Evolutionary conservation across 2,113 vertebrate species (phyloP).

Genomic region (Cheilinus undulatus): DNA sequence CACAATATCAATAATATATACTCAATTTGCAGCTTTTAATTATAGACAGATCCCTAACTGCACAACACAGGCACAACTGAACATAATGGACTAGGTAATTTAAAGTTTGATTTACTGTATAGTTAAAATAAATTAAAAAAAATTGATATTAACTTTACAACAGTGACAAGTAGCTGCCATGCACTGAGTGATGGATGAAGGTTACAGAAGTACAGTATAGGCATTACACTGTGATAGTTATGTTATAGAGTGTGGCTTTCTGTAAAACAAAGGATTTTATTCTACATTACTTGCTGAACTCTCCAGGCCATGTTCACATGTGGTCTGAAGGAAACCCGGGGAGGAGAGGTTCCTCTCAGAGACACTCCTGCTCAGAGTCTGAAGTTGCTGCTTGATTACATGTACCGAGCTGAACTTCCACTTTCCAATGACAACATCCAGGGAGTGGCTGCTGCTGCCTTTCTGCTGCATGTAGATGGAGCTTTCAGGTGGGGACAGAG

Average conservation of each 20-base stretch:
- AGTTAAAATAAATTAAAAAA: too few species aligned
- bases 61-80: too few species aligned
- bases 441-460: conserved; percentile 87
- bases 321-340: conserved; percentile 87
- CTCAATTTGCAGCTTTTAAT: too few species aligned
- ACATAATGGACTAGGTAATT: too few species aligned
- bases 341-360: conserved; percentile 85
- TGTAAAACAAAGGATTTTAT: too few species aligned
- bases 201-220: too few species aligned
- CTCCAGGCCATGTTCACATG: conserved; percentile 90
- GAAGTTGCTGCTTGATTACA: conserved; percentile 84
- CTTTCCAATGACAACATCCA: conserved; percentile 88
- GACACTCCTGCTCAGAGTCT: conserved; percentile 87
- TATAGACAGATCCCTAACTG: too few species aligned
- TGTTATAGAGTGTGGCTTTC: background rate
- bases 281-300: background rate
- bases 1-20: too few species aligned
- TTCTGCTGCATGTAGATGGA: conserved; percentile 91
- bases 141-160: too few species aligned
- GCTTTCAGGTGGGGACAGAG: conserved; percentile 75
- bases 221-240: background rate
- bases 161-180: too few species aligned
- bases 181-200: too few species aligned
- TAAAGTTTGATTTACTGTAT: too few species aligned
- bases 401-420: conserved; percentile 85